These are phyloP conservation scores for Copidosoma floridanum DNA, from an alignment of 1,140 invertebrate species.

Conservation along the genomic window DNA sequence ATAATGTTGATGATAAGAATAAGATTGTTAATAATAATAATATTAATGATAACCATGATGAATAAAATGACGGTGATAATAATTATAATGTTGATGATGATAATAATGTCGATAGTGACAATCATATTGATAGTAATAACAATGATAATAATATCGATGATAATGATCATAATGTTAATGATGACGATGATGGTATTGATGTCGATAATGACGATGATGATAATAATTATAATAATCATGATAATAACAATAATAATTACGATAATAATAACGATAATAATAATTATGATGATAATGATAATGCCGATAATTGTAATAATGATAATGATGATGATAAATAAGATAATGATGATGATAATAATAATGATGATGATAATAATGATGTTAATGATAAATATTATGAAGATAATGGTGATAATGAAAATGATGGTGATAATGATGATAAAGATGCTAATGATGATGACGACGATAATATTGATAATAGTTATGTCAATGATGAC, in stretches of 20 bases:
- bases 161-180: background rate
- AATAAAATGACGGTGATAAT: background rate
- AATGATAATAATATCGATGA: background rate
- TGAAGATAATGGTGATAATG: too few relatives aligned
- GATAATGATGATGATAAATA: background rate
- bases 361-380: background rate
- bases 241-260: too few relatives aligned
- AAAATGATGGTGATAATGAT: too few relatives aligned
- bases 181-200: too few relatives aligned
- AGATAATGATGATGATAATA: background rate
- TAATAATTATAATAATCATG: too few relatives aligned
- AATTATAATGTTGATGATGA: background rate
- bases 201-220: too few relatives aligned
- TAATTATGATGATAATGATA: background rate
- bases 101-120: background rate
- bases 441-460: too few relatives aligned
- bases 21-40: background rate
- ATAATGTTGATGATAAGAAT: too few relatives aligned
- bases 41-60: background rate
- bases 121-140: background rate
- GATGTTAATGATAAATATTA: too few relatives aligned
- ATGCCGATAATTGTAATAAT: background rate
- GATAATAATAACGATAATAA: too few relatives aligned
- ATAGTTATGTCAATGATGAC: too few relatives aligned
- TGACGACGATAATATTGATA: background rate